Conservation (phyloP, 2,797 vertebrate genomes). For the Botia kubotai region DNA sequence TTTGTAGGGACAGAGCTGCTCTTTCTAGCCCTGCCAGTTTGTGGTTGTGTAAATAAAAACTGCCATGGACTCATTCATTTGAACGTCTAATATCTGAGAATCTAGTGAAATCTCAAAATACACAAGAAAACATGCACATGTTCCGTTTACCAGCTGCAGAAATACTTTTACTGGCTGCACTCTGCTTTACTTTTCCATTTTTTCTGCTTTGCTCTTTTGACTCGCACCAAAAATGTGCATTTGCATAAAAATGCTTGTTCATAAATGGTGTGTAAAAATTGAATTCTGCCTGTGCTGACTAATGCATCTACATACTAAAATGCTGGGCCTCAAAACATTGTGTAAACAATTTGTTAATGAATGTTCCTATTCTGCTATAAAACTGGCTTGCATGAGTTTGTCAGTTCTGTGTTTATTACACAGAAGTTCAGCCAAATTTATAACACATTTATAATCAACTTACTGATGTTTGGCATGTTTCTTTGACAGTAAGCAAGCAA, state of each 20-base stretch:
- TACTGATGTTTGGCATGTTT: conserved; percentile 33
- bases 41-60: conserved; percentile 76
- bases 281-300: neutral
- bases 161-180: conserved; percentile 51
- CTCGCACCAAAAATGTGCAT: conserved; percentile 24
- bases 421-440: conserved; percentile 3
- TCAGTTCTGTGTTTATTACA: conserved; percentile 1
- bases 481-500: conserved; percentile 41
- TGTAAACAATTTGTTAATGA: neutral
- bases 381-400: conserved; percentile 6
- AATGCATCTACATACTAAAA: neutral
- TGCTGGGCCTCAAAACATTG: neutral
- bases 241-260: conserved; percentile 31
- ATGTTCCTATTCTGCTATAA: neutral
- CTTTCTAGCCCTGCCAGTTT: conserved; percentile 82
- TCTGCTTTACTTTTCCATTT: conserved; percentile 23
- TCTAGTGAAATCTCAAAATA: conserved; percentile 65
- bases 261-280: conserved; percentile 13
- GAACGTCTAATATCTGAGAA: conserved; percentile 70
- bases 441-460: conserved; percentile 34
- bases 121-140: conserved; percentile 57
- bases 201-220: conserved; percentile 20
- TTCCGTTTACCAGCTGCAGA: conserved; percentile 61
- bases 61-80: conserved; percentile 67
- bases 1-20: conserved; percentile 72